Base-by-base conservation (phyloP, 1,140 invertebrate genomes). In the Callitettix versicolor region DNA sequence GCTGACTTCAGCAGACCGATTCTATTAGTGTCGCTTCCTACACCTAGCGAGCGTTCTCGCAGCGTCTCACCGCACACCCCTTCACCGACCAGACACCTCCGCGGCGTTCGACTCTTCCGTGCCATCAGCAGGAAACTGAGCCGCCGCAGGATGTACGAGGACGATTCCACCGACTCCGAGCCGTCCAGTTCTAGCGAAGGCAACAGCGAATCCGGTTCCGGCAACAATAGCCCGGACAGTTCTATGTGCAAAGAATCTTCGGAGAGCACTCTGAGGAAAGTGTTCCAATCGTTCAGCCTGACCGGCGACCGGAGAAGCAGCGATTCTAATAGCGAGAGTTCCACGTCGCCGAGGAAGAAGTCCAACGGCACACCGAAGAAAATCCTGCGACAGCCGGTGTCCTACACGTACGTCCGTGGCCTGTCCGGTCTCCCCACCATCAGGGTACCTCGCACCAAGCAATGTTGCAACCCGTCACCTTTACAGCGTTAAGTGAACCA, bases 381-480 rank as follows among this genome's bases (percentile, higher is more conserved):
- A 40, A 87, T 88, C 34, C 71, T 88, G 2, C 70, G 86, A 20
- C 76, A 82, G 20, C 85, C 85, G 0, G 79, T 86, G 0, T 78
- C 82, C 0, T 88, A 88, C 66, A 86, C 81, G 2, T 88, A 88
- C 65, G 78, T 88, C 1, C 78, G 79, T 55, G 86, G 86, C 38
- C 73, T 86, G 44, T 88, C 85, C 1, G 86, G 86, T 1, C 68
- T 88, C 15, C 85, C 85, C 1, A 88, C 85, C 1, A 84, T 86
- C 64, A 73, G 85, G 62, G 82, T 88, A 3, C 84, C 85, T 0
- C 73, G 64, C 20, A 67, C 63, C 41, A 63, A 68, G 11, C 61
- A 69, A 11, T 58, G 60, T 15, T 46, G 43, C 20, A 21, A 14
- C 15, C 43, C 17, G 21, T 15, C 26, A 14, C n/a, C 43, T 14